Evolutionary conservation across 2,797 vertebrate species (phyloP), one percentile per base, ranked within the genome.

Genomic region (Phaenicophaeus curvirostris): DNA sequence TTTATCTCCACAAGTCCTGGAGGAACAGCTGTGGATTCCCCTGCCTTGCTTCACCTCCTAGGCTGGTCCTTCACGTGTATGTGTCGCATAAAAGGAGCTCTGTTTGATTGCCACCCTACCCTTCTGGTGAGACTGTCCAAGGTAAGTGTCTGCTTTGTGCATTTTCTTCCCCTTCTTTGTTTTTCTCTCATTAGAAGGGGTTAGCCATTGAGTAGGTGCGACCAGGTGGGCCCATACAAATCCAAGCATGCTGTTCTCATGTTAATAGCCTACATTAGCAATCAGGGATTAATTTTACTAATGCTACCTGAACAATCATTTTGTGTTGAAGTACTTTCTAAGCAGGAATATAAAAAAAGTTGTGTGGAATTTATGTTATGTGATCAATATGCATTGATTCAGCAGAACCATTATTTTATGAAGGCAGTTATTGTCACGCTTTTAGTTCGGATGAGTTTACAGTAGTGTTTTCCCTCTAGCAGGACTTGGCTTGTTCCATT

Each of bases 101-200:
- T 48, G 5, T 62, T 84, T 62, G 62, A 73, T n/a, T 1, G 0
- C 7, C 67, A 6, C 15, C 3, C 16, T 46, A 15, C 12, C 53
- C 35, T 48, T 63, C 41, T 53, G 14, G 14, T 59, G 44, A 37
- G 17, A 44, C 28, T 6, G 21, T 65, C 7, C 11, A 35, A 86
- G 37, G 20, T 75, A 57, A 84, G 71, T 44, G 21, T 75, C 86
- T 80, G 8, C 18, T 80, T 87, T 6, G 48, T 50, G 7, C 5
- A 10, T 1, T 3, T 13, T 16, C 44, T 74, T 11, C 6, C 2
- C 3, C 4, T 5, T 0, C 9, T 44, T 31, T 11, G 15, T 25
- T 80, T 90, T 72, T n/a, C 5, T 19, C 18, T 35, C 4, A 0
- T n/a, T 51, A 20, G 15, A 27, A 50, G 37, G 8, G 8, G 23